Percentiles rank a stretch among this genome's conserved stretches.
Evolutionary conservation across 1,140 invertebrate species (phyloP).

Genomic region (Yoshiicerus persimilis): DNA sequence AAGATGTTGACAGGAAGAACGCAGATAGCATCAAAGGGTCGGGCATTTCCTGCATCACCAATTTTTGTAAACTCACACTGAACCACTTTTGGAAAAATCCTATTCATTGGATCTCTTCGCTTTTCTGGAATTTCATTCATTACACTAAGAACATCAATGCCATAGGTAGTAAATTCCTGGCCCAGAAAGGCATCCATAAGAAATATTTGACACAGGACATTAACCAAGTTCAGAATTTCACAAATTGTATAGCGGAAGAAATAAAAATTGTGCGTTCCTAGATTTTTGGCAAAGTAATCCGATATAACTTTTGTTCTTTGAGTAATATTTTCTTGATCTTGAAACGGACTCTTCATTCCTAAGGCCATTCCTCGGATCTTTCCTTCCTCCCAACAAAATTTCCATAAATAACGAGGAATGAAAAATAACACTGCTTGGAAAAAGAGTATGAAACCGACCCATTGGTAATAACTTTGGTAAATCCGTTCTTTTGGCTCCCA

Average conservation of each 20-base stretch:
- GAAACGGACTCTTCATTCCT: background rate
- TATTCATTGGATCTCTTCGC: conserved; percentile 69
- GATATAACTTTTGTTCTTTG: background rate
- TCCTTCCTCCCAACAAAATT: conserved; percentile 59
- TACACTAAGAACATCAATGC: conserved; percentile 50
- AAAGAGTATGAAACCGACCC: conserved; percentile 57
- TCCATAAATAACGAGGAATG: conserved; percentile 74
- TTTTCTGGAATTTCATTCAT: conserved; percentile 52
- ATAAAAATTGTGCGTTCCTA: conserved; percentile 72
- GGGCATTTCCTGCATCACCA: conserved; percentile 63
- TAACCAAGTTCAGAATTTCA: conserved; percentile 54
- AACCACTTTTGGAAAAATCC: conserved; percentile 52
- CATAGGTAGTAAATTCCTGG: conserved; percentile 70
- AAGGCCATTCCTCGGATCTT: conserved; percentile 51
- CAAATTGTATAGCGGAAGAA: conserved; percentile 57
- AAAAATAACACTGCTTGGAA: conserved; percentile 68
- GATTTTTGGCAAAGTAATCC: background rate
- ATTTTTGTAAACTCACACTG: conserved; percentile 66
- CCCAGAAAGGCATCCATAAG: conserved; percentile 65
- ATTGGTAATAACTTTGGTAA: conserved; percentile 70
- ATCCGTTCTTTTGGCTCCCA: background rate
- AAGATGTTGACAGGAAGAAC: conserved; percentile 57
- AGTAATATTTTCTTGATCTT: background rate
- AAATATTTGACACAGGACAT: conserved; percentile 54
- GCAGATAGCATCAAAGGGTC: conserved; percentile 73